Conservation (phyloP, 2,113 vertebrate genomes). For the Himantopus leucocephalus region DNA sequence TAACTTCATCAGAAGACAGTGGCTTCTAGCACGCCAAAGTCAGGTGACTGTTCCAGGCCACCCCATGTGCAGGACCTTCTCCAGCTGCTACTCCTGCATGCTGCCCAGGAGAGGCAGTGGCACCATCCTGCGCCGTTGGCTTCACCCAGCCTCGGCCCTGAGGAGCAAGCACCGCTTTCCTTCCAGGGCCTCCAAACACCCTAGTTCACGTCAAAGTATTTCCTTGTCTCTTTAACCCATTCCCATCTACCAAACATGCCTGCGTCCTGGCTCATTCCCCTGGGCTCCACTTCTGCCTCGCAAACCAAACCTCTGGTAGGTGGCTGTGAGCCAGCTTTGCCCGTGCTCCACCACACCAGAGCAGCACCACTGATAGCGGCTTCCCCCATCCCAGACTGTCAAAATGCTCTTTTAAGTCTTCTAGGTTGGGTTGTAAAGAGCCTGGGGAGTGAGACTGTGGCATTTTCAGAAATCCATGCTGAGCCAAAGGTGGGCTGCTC, state of each 20-base stretch:
- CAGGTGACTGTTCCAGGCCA: neutral
- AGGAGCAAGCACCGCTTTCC: neutral
- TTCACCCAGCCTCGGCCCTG: neutral
- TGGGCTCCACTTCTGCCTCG: neutral
- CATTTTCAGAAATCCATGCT: neutral
- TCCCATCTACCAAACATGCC: neutral
- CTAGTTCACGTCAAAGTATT: neutral
- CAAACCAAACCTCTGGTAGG: neutral
- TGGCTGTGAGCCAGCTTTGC: neutral
- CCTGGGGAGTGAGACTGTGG: neutral
- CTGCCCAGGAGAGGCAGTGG: rapidly evolving
- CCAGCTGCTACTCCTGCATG: rapidly evolving
- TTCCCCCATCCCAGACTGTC: neutral
- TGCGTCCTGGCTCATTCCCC: neutral
- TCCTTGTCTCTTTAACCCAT: neutral
- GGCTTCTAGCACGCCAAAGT: neutral
- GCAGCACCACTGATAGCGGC: neutral
- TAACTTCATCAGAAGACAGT: neutral
- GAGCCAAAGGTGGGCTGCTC: neutral
- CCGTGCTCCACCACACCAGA: rapidly evolving
- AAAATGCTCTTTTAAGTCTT: neutral
- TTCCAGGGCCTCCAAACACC: neutral
- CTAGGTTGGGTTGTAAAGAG: neutral
- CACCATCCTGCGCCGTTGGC: neutral
- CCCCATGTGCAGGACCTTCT: neutral